Evolutionary conservation across 2,113 vertebrate species (phyloP), one percentile per base, ranked within the genome.

Genomic region (Phodopus roborovskii): DNA sequence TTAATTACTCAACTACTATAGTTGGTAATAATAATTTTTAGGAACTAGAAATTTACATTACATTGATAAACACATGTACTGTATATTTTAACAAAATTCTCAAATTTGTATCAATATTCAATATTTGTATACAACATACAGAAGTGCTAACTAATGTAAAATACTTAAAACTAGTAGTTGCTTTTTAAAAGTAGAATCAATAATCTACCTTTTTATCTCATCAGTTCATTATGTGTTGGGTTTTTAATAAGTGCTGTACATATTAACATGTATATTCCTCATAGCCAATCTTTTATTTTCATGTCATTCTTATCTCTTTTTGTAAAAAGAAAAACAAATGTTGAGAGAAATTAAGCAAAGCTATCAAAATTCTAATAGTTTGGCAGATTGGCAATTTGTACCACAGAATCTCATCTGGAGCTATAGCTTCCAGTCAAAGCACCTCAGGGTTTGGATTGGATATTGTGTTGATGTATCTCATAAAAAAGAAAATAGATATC

Each of bases 311-410:
- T 50, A 42, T 58, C 16, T 70, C 2, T 53, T 70, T 48, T 81
- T 56, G 83, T 15, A 64, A 75, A 50, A 15, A 50, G 5, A 24
- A n/a, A 85, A 94, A 2, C 19, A 71, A 26, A 90, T 3, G 90
- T 88, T 24, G 15, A 90, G 39, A 74, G 4, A 95, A 83, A 94
- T 92, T 90, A 90, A 71, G 16, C 26, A 88, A 56, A 79, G 17
- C 15, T 83, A 82, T 10, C 17, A 62, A 56, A 77, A 48, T 4
- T 58, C 15, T 92, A 83, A 81, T 0, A 92, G 3, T 7, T 73
- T 20, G 8, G 48, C 20, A 92, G 3, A 91, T 3, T 3, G 50
- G 42, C 88, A 70, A 75, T 92, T 36, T 88, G 36, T 53, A 92
- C 5, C 24, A 45, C 4, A 5, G 17, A 62, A 5, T 84, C 53